phyloP scores from a whole-genome alignment of 2,888 invertebrate genomes.

The Eupithecia vulgata region DNA sequence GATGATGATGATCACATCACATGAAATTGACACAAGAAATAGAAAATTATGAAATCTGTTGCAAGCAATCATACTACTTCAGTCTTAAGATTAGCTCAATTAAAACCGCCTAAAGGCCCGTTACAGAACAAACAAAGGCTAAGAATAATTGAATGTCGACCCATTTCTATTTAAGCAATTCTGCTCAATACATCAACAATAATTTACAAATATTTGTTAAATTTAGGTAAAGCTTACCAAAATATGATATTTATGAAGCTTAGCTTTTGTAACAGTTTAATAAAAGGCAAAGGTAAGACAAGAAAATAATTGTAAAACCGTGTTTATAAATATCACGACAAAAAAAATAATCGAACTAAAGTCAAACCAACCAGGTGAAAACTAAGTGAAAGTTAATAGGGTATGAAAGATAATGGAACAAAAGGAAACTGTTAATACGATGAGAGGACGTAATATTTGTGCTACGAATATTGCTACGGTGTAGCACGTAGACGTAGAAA shows the following conservation, averaged over 20 bases:
- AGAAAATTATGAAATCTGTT: too few relatives aligned
- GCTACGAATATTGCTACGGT: neutral
- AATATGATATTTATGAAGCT: neutral
- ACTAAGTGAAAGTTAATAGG: neutral
- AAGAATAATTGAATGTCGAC: neutral
- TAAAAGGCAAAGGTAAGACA: neutral
- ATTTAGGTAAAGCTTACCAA: neutral
- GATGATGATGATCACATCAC: neutral
- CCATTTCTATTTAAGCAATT: neutral
- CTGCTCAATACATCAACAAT: neutral
- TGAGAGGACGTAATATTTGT: neutral
- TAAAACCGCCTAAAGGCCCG: constrained; percentile 16
- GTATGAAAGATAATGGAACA: neutral
- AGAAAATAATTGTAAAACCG: too few relatives aligned
- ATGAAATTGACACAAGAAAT: neutral
- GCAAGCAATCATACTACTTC: neutral
- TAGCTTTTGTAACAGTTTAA: neutral
- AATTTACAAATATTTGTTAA: constrained; percentile 2
- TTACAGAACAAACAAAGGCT: neutral
- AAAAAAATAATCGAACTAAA: neutral
- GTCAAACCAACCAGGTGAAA: neutral
- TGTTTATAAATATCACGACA: neutral
- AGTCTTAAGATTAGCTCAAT: constrained; percentile 22
- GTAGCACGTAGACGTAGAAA: neutral
- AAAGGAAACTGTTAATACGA: neutral